phyloP scores from a whole-genome alignment of 2,797 vertebrate species.

The Buceros bicornis region DNA sequence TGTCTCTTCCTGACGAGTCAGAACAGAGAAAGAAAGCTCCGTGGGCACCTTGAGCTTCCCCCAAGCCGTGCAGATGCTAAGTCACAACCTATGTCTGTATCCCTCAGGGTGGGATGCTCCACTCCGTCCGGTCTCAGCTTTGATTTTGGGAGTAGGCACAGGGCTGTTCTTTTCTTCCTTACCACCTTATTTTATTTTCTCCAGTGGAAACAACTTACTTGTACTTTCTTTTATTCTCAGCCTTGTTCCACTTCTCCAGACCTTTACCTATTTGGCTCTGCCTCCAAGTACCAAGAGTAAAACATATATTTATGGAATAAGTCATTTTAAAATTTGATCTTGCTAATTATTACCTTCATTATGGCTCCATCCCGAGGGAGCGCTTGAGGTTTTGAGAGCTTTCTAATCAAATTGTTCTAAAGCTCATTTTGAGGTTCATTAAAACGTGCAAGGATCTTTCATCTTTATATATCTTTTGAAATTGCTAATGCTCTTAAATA shows the following conservation, averaged over 20 bases:
- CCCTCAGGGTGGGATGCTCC: too few relatives aligned
- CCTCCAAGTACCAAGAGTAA: neutral
- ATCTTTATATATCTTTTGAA: conserved; percentile 56
- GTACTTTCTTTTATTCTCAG: neutral
- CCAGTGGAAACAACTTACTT: neutral
- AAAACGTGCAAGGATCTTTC: conserved; percentile 63
- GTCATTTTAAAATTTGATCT: conserved; percentile 56
- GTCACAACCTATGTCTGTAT: neutral
- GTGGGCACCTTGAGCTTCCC: neutral
- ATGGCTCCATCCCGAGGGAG: conserved; percentile 19
- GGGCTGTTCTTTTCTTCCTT: neutral
- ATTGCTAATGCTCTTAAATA: conserved; percentile 49
- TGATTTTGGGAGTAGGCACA: neutral
- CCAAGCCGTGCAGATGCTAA: neutral
- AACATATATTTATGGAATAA: conserved; percentile 54
- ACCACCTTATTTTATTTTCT: neutral
- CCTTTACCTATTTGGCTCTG: conserved; percentile 21
- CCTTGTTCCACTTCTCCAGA: conserved; percentile 11
- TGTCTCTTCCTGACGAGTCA: neutral
- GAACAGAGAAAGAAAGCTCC: neutral
- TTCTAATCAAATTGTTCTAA: conserved; percentile 70
- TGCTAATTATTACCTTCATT: conserved; percentile 71
- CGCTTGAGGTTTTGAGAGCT: conserved; percentile 18
- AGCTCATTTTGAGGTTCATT: conserved; percentile 60
- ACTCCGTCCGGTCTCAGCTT: neutral